phyloP scores from a whole-genome alignment of 2,888 invertebrate species.

The Dicyrtomina minuta region DNA sequence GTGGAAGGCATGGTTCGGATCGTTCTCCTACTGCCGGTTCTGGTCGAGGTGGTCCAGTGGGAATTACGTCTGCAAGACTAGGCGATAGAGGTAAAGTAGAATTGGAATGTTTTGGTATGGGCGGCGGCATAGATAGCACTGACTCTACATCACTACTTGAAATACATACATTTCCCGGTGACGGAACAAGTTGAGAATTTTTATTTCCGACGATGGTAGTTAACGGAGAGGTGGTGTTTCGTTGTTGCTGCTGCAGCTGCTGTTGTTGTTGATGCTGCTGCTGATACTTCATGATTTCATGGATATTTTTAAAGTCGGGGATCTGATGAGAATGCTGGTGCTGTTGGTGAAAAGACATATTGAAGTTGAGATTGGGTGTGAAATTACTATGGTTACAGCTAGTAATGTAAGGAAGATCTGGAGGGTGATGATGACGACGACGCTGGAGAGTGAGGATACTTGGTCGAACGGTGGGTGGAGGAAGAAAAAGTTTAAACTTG shows the following conservation, averaged over 20 bases:
- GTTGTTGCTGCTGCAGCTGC: neutral
- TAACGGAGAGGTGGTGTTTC: neutral
- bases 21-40: too few species aligned
- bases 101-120: neutral
- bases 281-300: constrained; percentile 1
- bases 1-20: too few species aligned
- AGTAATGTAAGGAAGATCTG: too few species aligned
- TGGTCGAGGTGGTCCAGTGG: neutral
- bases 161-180: too few species aligned
- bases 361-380: too few species aligned
- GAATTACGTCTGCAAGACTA: neutral
- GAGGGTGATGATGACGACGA: neutral
- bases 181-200: constrained; percentile 3
- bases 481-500: constrained; percentile 43
- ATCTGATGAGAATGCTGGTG: too few species aligned
- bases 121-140: neutral
- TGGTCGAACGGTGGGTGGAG: constrained; percentile 21
- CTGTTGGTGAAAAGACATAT: too few species aligned
- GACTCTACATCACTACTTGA: neutral
- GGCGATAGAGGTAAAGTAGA: neutral
- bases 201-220: neutral
- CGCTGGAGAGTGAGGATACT: neutral
- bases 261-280: neutral
- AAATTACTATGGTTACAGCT: too few species aligned
- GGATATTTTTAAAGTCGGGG: neutral